Percentiles rank a stretch among this genome's conserved stretches.
Conservation (phyloP, 2,888 invertebrate genomes). For the Yponomeuta evonymella region DNA sequence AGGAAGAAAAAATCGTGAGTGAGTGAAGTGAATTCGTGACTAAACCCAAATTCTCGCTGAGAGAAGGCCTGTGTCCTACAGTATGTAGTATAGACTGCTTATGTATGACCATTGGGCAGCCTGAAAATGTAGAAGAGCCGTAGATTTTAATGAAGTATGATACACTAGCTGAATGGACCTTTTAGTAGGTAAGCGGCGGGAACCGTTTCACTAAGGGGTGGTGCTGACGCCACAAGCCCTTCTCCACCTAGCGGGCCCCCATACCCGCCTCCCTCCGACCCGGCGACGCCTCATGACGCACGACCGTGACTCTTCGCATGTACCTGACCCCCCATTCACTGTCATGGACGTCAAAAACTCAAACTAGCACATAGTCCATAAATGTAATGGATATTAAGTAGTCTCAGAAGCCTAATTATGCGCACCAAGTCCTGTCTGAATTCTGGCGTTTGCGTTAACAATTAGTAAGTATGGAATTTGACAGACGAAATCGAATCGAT, state of each 20-base stretch:
- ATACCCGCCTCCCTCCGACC: conserved; percentile 36
- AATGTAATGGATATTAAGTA: too few species aligned
- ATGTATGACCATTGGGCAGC: neutral
- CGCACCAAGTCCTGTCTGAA: too few species aligned
- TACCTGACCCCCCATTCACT: conserved; percentile 28
- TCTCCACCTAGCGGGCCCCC: conserved; percentile 16
- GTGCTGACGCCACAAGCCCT: neutral
- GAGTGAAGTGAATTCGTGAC: too few species aligned
- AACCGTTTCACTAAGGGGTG: conserved; percentile 8
- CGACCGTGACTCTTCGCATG: conserved; percentile 31
- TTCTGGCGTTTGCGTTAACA: too few species aligned
- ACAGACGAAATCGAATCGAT: too few species aligned
- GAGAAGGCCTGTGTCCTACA: too few species aligned
- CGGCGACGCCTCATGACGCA: conserved; percentile 44
- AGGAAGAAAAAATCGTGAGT: too few species aligned
- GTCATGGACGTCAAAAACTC: neutral
- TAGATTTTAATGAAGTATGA: neutral
- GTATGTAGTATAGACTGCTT: too few species aligned
- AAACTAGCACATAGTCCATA: too few species aligned
- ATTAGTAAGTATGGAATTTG: too few species aligned
- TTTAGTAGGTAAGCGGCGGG: neutral
- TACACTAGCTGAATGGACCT: neutral
- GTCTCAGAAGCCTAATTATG: too few species aligned
- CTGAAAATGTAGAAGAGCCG: neutral
- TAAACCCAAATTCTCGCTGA: too few species aligned